phyloP scores from a whole-genome alignment of 2,113 vertebrate genomes.

The Nothoprocta pentlandii region DNA sequence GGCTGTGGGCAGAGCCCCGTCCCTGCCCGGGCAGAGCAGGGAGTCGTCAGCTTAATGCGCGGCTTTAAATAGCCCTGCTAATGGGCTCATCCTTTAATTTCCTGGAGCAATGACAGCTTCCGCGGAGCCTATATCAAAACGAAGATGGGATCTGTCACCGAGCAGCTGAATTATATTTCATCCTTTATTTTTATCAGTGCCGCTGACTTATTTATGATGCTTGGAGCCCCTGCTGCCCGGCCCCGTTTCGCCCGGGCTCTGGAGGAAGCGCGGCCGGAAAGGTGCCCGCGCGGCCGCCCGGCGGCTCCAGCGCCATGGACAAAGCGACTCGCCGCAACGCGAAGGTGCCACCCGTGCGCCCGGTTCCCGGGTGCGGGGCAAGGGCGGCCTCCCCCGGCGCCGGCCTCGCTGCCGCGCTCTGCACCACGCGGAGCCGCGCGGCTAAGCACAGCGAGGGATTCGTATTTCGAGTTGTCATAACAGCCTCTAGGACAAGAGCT shows the following conservation, averaged over 20 bases:
- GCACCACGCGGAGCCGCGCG: background rate
- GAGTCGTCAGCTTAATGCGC: slow-evolving; percentile 59
- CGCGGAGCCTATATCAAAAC: slow-evolving; percentile 57
- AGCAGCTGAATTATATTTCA: slow-evolving; percentile 72
- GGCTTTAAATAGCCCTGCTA: slow-evolving; percentile 60
- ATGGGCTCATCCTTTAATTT: slow-evolving; percentile 77
- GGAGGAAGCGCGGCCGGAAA: no score
- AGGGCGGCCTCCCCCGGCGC: no score
- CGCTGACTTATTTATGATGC: slow-evolving; percentile 61
- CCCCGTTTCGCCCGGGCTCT: slow-evolving; percentile 11
- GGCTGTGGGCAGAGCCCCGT: background rate
- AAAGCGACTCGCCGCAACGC: no score
- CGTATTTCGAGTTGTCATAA: slow-evolving; percentile 41
- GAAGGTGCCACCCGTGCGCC: no score
- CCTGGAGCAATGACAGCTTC: slow-evolving; percentile 65
- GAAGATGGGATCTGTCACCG: slow-evolving; percentile 60
- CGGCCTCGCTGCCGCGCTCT: no score
- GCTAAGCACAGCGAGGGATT: background rate
- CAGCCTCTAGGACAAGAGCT: slow-evolving; percentile 52
- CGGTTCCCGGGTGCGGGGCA: no score
- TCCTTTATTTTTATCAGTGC: slow-evolving; percentile 68
- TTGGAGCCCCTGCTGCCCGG: slow-evolving; percentile 25
- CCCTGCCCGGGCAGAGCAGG: background rate
- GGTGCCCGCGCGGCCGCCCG: no score
- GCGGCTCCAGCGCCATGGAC: no score